Conservation (phyloP, 1,140 invertebrate genomes). For the Bombus ignitus region DNA sequence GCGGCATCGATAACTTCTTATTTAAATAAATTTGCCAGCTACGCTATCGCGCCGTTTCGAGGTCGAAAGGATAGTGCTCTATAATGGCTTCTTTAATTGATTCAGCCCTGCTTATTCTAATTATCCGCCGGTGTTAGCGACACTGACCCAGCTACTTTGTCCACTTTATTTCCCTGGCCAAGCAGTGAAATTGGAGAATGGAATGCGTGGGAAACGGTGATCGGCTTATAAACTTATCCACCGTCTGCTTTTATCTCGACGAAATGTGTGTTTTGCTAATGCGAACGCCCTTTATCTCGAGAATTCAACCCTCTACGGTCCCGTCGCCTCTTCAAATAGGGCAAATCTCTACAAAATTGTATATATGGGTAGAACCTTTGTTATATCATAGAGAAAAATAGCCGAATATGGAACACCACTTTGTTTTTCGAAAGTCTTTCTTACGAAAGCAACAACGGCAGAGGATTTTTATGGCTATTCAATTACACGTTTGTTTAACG, state of each 20-base stretch:
- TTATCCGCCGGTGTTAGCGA: slow-evolving; percentile 37
- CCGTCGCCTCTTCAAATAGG: too few species aligned
- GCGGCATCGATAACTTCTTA: not conserved
- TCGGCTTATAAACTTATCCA: slow-evolving; percentile 48
- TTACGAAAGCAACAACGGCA: too few species aligned
- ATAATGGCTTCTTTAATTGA: slow-evolving; percentile 51
- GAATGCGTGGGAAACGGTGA: slow-evolving; percentile 18
- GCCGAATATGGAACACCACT: too few species aligned
- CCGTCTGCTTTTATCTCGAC: slow-evolving; percentile 7
- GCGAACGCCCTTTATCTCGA: not conserved
- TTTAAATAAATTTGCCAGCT: slow-evolving; percentile 1
- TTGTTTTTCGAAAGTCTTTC: too few species aligned
- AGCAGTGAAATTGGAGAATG: slow-evolving; percentile 31
- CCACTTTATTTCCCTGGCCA: slow-evolving; percentile 18
- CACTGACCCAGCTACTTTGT: slow-evolving; percentile 37
- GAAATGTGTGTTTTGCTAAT: not conserved
- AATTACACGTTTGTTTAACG: too few species aligned
- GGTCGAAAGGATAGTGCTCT: not conserved
- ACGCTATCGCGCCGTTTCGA: not conserved
- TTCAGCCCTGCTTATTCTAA: slow-evolving; percentile 58
- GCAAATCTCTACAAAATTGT: too few species aligned
- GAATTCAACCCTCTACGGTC: too few species aligned
- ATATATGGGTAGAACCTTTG: too few species aligned
- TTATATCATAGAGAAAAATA: too few species aligned
- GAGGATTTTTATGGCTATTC: too few species aligned